phyloP scores from a whole-genome alignment of 1,140 invertebrate genomes.

The Drosophila nikananu region DNA sequence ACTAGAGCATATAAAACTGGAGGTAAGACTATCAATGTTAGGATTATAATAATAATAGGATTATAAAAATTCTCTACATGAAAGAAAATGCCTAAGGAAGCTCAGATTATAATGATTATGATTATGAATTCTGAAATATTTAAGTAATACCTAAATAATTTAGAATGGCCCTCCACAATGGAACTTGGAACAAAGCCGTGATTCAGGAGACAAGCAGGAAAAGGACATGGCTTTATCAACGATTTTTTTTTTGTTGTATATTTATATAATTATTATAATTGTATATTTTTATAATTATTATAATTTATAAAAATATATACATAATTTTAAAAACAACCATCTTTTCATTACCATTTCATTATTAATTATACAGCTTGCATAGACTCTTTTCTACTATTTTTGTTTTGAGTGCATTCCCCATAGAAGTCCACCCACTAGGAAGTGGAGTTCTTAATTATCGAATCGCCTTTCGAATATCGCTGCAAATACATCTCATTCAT shows the following conservation, averaged over 20 bases:
- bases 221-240: neutral
- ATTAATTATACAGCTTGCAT: too few species aligned
- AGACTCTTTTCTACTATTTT: neutral
- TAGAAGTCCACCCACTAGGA: slow-evolving; percentile 31
- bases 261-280: neutral
- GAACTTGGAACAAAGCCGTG: too few species aligned
- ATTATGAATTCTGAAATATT: neutral
- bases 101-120: too few species aligned
- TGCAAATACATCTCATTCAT: slow-evolving; percentile 38
- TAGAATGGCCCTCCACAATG: neutral
- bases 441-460: slow-evolving; percentile 38
- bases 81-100: neutral
- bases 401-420: neutral
- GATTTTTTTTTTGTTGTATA: neutral
- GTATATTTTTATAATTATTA: neutral
- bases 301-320: neutral
- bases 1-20: fast-evolving
- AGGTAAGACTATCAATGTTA: neutral
- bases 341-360: neutral
- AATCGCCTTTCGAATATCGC: slow-evolving; percentile 34
- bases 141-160: neutral
- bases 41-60: too few species aligned
- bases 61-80: neutral
- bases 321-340: neutral
- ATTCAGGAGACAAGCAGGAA: too few species aligned